Evolutionary conservation across 2,113 vertebrate species (phyloP).

Genomic region (Scalopus aquaticus): DNA sequence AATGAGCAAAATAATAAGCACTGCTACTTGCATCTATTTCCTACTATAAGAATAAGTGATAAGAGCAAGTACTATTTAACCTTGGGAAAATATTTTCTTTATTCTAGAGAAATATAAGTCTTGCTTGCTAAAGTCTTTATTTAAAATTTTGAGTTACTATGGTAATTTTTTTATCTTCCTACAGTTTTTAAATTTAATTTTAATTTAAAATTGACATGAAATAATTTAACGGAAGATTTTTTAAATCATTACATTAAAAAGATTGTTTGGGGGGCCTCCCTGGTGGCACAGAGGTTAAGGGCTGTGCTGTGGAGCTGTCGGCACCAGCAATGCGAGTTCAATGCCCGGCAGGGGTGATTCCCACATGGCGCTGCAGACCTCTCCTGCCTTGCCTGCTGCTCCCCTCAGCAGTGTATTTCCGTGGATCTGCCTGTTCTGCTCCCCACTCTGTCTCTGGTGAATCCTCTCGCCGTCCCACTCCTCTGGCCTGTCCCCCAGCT

Average conservation of each 20-base stretch:
- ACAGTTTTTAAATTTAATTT: conserved; percentile 69
- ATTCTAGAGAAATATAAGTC: conserved; percentile 15
- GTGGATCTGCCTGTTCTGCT: no score
- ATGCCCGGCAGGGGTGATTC: no score
- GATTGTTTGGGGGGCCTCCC: no score
- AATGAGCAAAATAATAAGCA: background rate
- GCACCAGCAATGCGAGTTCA: no score
- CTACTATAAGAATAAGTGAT: background rate
- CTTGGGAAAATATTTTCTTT: background rate
- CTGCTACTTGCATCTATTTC: background rate
- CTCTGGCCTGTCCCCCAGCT: no score
- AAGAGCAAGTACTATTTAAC: background rate
- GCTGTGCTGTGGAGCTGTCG: no score
- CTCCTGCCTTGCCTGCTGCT: no score
- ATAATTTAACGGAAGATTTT: conserved; percentile 65
- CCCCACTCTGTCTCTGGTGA: no score
- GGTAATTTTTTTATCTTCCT: conserved; percentile 66
- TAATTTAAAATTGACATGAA: conserved; percentile 68
- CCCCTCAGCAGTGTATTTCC: no score
- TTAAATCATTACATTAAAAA: conserved; percentile 42
- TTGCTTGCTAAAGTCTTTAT: conserved; percentile 35
- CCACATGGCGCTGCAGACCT: no score
- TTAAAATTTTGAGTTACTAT: conserved; percentile 63
- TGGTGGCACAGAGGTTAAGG: no score
- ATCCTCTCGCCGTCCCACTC: no score